Evolutionary conservation across 2,113 vertebrate species (phyloP).

Genomic region (Equus quagga): DNA sequence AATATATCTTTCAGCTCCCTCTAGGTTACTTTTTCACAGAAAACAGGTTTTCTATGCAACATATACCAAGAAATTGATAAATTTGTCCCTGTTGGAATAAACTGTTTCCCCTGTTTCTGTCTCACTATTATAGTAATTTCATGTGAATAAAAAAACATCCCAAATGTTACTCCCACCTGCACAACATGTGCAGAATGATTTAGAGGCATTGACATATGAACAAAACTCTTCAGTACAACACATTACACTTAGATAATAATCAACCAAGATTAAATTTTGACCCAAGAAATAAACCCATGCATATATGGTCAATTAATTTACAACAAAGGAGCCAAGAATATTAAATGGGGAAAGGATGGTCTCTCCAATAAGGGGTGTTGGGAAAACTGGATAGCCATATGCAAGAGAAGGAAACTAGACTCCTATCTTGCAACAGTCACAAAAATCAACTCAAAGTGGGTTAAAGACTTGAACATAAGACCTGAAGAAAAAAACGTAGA

Average conservation of each 20-base stretch:
- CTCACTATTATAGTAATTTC: neutral
- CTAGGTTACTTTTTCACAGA: neutral
- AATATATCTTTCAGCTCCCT: neutral
- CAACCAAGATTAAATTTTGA: slow-evolving; percentile 62
- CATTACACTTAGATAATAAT: slow-evolving; percentile 54
- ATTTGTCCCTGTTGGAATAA: neutral
- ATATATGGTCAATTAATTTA: neutral
- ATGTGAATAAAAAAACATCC: slow-evolving; percentile 55
- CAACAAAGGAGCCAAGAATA: neutral
- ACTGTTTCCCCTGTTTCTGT: slow-evolving; percentile 20
- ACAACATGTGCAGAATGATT: slow-evolving; percentile 16
- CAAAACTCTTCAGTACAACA: neutral
- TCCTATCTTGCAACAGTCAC: neutral
- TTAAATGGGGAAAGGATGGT: neutral
- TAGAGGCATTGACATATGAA: neutral
- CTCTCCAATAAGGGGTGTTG: neutral
- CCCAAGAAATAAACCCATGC: neutral
- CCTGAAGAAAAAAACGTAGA: neutral
- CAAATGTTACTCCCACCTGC: slow-evolving; percentile 49
- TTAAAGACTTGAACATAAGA: neutral
- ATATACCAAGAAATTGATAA: slow-evolving; percentile 54
- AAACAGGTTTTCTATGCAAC: slow-evolving; percentile 12
- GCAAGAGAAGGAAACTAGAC: neutral
- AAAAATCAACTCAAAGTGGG: neutral
- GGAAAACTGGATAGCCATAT: neutral